Base-by-base conservation (phyloP, 1,140 invertebrate species). In the Drosophila erecta region DNA sequence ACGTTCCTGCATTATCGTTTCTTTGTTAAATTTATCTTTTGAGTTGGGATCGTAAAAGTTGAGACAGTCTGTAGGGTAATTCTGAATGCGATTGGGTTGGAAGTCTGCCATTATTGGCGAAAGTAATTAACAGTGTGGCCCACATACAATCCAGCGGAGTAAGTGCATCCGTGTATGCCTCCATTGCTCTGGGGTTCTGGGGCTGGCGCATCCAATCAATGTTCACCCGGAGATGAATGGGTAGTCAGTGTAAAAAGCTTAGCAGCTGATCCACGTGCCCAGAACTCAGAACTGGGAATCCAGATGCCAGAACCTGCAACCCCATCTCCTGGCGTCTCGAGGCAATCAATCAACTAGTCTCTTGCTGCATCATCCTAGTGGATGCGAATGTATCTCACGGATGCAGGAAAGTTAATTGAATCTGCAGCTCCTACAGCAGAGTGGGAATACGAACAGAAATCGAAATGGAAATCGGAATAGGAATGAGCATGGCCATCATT, bases 201-300 rank as follows among this genome's bases (percentile, higher is more conserved):
- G 47, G 37, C 40, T 53, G 50, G 40, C 56, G 37, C 70, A 71
- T 85, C 76, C 61, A 79, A 80, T 85, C 76, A 80, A 64, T 80
- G 77, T 69, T 80, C 69, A 73, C 58, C 30, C 50, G 58, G 40
- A 85, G 66, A 84, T 80, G 76, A 84, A 84, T 84, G 61, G 51
- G 40, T 55, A 76, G 37, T 71, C 71, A 71, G 60, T 53, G 54
- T 17, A 53, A 35, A 37, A 40, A 12, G 46, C 49, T 30, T 24
- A 15, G 10, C 22, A 41, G 17, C 27, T 47, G 40, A 53, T 66
- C 67, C 67, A 70, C 51, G 64, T 58, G 51, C 43, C 58, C 37
- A 22, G 30, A 30, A 24, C 24, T 4, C 24, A 22, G 8, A 30
- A 30, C 43, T 2, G 11, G 22, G 20, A 22, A 22, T 17, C 40